Evolutionary conservation across 2,797 vertebrate species (phyloP).

Genomic region (Takifugu rubripes): DNA sequence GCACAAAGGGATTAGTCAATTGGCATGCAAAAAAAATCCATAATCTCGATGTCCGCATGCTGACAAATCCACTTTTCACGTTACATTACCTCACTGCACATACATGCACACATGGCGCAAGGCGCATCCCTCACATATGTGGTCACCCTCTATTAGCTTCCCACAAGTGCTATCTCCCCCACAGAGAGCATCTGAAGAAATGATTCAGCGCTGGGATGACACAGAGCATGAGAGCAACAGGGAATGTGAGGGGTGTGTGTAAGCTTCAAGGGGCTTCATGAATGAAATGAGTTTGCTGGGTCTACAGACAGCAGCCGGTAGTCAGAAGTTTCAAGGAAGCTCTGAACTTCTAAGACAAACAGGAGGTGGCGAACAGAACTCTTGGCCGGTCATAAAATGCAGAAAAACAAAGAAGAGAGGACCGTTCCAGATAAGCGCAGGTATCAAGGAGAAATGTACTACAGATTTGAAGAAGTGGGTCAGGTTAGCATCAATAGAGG

Average conservation of each 20-base stretch:
- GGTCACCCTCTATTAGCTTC: conserved; percentile 60
- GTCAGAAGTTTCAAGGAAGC: conserved; percentile 25
- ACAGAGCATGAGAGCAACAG: conserved; percentile 32
- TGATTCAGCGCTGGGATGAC: conserved; percentile 41
- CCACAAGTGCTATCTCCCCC: conserved; percentile 41
- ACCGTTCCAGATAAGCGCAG: background rate
- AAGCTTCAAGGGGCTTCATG: conserved; percentile 48
- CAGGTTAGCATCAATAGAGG: background rate
- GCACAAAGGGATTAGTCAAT: conserved; percentile 25
- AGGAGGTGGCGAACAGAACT: background rate
- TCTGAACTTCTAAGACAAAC: background rate
- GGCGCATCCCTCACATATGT: conserved; percentile 18
- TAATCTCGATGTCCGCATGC: conserved; percentile 47
- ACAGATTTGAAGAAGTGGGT: background rate
- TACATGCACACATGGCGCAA: conserved; percentile 6
- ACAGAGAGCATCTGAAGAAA: conserved; percentile 43
- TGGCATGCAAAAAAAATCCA: conserved; percentile 22
- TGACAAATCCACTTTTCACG: conserved; percentile 55
- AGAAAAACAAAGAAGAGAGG: background rate
- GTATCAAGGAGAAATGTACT: background rate
- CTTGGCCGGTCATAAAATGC: background rate
- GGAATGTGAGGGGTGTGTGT: conserved; percentile 37
- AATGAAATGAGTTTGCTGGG: conserved; percentile 54
- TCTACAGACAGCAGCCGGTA: conserved; percentile 27
- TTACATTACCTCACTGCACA: conserved; percentile 9